These are phyloP conservation scores for Erebia palarica DNA, from an alignment of 2,888 invertebrate genomes.

Conservation along the genomic window DNA sequence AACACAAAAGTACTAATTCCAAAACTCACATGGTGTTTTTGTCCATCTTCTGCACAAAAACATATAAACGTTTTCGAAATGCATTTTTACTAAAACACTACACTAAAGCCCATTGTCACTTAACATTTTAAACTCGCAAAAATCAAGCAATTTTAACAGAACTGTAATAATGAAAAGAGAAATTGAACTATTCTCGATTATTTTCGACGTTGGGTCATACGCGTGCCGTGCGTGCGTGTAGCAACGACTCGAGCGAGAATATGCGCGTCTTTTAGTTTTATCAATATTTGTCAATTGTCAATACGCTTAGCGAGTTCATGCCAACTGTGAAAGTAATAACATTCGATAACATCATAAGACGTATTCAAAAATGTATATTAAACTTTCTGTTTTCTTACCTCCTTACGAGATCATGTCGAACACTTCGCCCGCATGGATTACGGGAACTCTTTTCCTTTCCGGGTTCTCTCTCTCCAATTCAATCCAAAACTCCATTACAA, in stretches of 20 bases:
- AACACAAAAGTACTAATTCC: not conserved
- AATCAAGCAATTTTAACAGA: not conserved
- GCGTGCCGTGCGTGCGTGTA: slow-evolving; percentile 20
- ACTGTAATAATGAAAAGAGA: not conserved
- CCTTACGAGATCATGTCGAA: no score
- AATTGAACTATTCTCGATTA: not conserved
- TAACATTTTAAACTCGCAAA: not conserved
- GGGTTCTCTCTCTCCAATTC: no score
- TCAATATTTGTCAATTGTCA: slow-evolving; percentile 29
- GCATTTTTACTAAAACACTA: slow-evolving; percentile 6
- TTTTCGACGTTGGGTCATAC: not conserved
- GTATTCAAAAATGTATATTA: not conserved
- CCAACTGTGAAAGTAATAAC: slow-evolving; percentile 8
- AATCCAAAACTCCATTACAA: no score
- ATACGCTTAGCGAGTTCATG: slow-evolving; percentile 19
- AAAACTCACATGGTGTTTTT: slow-evolving; percentile 2
- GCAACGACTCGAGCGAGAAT: slow-evolving; percentile 19
- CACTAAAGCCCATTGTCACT: not conserved
- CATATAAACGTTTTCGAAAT: not conserved
- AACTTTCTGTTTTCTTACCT: no score
- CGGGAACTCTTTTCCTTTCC: no score
- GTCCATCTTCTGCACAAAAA: not conserved
- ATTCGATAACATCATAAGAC: not conserved
- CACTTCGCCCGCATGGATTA: no score
- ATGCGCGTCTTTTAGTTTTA: slow-evolving; percentile 23